phyloP scores from a whole-genome alignment of 37 sponge, comb jelly and placozoan genomes.

The Chondrosia reniformis region DNA sequence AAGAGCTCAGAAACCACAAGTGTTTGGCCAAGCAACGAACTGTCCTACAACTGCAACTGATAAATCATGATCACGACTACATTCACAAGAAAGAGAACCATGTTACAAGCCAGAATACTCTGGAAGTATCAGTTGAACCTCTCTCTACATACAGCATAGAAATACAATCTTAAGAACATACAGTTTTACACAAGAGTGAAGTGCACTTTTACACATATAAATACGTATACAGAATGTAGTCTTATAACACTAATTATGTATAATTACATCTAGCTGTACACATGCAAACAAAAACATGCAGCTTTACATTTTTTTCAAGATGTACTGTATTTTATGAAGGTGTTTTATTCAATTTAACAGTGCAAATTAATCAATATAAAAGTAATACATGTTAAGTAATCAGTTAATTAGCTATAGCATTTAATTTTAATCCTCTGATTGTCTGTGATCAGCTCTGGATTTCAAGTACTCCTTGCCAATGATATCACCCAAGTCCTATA shows the following conservation, averaged over 20 bases:
- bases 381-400: no score
- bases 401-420: background rate
- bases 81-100: no score
- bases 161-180: no score
- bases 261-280: background rate
- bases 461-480: background rate
- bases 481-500: background rate
- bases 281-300: background rate
- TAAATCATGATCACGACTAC: no score
- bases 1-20: slow-evolving; percentile 22
- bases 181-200: no score
- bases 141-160: no score
- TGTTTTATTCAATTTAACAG: background rate
- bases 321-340: background rate
- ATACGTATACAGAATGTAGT: no score
- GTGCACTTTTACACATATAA: no score
- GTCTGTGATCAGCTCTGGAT: background rate
- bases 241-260: background rate
- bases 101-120: no score
- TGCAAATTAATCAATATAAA: background rate
- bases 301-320: background rate
- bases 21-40: background rate
- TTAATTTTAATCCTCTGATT: background rate
- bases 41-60: no score
- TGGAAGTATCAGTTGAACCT: no score